phyloP scores from a whole-genome alignment of 2,888 invertebrate genomes.

The Pyrrhia umbra region DNA sequence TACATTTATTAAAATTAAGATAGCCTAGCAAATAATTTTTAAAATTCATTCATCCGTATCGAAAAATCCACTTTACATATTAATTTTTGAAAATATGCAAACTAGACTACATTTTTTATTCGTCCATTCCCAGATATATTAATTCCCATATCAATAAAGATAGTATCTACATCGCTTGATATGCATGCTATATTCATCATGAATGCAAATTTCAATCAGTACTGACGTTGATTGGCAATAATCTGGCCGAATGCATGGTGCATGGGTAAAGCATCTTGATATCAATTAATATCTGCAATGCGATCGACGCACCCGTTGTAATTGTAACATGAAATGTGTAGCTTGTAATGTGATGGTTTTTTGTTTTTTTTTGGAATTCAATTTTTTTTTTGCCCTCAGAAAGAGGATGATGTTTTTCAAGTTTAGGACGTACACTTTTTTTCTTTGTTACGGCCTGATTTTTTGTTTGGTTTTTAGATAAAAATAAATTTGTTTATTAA shows the following conservation, averaged over 20 bases:
- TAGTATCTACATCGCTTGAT: background rate
- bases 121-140: conserved; percentile 16
- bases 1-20: too few relatives aligned
- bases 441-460: too few relatives aligned
- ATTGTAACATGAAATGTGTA: background rate
- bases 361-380: too few relatives aligned
- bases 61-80: background rate
- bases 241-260: conserved; percentile 42
- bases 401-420: too few relatives aligned
- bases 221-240: conserved; percentile 60
- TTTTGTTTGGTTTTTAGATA: too few relatives aligned
- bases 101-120: conserved; percentile 22
- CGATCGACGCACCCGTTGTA: background rate
- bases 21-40: too few relatives aligned
- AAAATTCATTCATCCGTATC: too few relatives aligned
- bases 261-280: conserved; percentile 26
- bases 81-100: conserved; percentile 24
- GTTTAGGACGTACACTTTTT: too few relatives aligned
- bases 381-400: too few relatives aligned
- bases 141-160: conserved; percentile 21
- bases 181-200: conserved; percentile 14
- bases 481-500: too few relatives aligned
- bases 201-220: conserved; percentile 60
- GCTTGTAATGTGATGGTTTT: too few relatives aligned
- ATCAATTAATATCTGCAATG: conserved; percentile 38